Percentiles rank a stretch among this genome's conserved stretches.
Evolutionary conservation across 2,797 vertebrate species (phyloP).

Genomic region (Gymnopithys bicolor): DNA sequence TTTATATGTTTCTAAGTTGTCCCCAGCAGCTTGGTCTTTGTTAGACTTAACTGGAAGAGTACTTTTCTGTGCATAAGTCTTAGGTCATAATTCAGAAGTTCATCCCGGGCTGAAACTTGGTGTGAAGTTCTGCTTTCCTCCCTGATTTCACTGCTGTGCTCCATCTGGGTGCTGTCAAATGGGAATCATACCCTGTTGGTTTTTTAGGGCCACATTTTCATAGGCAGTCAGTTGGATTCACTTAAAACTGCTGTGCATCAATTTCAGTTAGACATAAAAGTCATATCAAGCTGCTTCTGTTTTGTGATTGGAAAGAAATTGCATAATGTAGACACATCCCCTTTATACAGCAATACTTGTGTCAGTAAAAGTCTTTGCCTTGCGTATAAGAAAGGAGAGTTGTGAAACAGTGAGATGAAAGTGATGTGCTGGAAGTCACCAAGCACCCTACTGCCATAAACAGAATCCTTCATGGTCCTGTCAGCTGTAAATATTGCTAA

Average conservation of each 20-base stretch:
- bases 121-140: background rate
- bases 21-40: background rate
- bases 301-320: background rate
- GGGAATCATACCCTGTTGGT: background rate
- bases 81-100: background rate
- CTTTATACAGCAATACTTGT: background rate
- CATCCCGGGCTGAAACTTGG: background rate
- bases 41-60: background rate
- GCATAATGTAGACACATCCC: background rate
- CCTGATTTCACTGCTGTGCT: background rate
- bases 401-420: background rate
- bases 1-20: background rate
- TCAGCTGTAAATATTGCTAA: background rate
- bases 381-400: background rate
- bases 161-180: background rate
- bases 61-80: background rate
- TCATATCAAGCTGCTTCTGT: background rate
- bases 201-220: conserved; percentile 8
- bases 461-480: background rate
- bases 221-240: background rate
- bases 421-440: background rate
- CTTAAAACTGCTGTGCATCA: background rate
- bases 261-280: background rate
- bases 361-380: background rate
- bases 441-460: background rate